Evolutionary conservation across 2,888 invertebrate genomes (phyloP).

Genomic region (Catocala fraxini): DNA sequence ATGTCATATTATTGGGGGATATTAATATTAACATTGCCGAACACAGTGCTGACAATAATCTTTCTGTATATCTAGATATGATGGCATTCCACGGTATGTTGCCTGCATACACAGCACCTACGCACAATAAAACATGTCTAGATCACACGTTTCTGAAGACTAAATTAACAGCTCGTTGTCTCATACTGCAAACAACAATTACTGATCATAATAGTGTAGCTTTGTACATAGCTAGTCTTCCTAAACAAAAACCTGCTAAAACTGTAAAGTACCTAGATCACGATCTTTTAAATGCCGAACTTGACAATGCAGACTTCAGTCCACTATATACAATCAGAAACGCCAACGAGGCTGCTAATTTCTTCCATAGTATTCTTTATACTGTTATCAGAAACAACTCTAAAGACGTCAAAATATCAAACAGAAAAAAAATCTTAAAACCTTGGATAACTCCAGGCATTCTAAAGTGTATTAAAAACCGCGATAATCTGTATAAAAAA

Average conservation of each 20-base stretch:
- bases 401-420: conserved; percentile 8
- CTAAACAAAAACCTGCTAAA: neutral
- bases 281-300: neutral
- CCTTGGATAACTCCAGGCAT: neutral
- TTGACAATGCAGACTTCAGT: conserved; percentile 6
- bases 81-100: conserved; percentile 14
- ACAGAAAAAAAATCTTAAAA: neutral
- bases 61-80: conserved; percentile 4
- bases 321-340: conserved; percentile 2
- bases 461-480: conserved; percentile 6
- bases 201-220: conserved; percentile 13
- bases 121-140: conserved; percentile 13
- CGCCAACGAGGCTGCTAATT: conserved; percentile 8
- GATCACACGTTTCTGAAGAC: conserved; percentile 17
- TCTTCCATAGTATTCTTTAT: neutral
- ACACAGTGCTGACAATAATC: neutral
- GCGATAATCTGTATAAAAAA: conserved; percentile 15
- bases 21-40: conserved; percentile 11
- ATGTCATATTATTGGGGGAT: conserved; percentile 9
- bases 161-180: neutral
- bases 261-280: neutral
- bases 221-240: neutral
- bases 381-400: conserved; percentile 1
- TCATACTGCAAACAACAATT: conserved; percentile 6
- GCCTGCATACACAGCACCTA: conserved; percentile 6